phyloP scores from a whole-genome alignment of 2,888 invertebrate species.

The Dynastes hyllus region DNA sequence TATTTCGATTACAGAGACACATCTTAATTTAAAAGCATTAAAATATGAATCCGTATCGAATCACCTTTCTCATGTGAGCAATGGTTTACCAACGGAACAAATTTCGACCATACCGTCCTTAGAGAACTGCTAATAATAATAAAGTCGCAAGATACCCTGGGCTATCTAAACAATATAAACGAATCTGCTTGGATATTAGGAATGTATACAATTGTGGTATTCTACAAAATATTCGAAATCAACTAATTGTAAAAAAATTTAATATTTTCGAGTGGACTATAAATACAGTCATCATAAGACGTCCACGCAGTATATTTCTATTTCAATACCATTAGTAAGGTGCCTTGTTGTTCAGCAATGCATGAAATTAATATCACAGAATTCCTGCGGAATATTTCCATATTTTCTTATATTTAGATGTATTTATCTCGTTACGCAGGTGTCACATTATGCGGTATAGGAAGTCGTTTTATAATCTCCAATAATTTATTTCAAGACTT shows the following conservation, averaged over 20 bases:
- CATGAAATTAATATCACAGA: conserved; percentile 40
- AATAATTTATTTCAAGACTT: conserved; percentile 26
- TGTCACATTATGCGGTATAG: conserved; percentile 6
- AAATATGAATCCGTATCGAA: neutral
- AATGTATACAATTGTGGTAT: neutral
- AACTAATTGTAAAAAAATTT: neutral
- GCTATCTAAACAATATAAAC: neutral
- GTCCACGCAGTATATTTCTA: neutral
- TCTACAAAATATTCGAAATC: neutral
- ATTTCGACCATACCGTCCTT: neutral
- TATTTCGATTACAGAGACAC: neutral
- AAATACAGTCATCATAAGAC: neutral
- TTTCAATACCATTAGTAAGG: neutral
- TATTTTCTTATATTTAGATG: conserved; percentile 7
- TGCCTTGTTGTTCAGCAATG: conserved; percentile 22
- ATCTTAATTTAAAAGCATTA: conserved; percentile 7
- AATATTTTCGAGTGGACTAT: neutral
- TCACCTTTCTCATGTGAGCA: neutral
- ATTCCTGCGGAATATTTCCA: neutral
- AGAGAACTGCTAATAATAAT: neutral
- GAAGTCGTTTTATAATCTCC: neutral
- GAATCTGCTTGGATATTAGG: neutral
- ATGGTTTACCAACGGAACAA: neutral
- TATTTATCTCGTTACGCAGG: conserved; percentile 22
- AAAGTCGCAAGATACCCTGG: neutral